Evolutionary conservation across 2,797 vertebrate genomes (phyloP), one percentile per base, ranked within the genome.

Genomic region (Danio kyathit): DNA sequence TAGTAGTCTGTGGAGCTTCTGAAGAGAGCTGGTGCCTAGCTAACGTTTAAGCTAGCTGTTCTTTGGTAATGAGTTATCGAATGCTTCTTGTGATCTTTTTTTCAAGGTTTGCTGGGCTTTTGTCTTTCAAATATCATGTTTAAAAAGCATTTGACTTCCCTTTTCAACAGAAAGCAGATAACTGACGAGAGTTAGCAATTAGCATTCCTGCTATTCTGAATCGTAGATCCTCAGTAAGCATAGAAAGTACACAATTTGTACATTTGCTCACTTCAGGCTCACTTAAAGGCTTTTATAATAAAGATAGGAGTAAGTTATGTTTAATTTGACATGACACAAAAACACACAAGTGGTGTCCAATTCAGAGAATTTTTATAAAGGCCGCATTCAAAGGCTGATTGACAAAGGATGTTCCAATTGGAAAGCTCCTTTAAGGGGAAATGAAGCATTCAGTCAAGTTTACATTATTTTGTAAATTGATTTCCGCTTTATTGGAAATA

Each of bases 61-160:
- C 11, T 52, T 41, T 0, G 6, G 16, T 41, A 61, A 17, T 13
- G 16, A 8, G 10, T 41, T 41, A 71, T 41, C 0, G 10, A 71
- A 54, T 54, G 67, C 38, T 54, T 11, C 49, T 70, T 70, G 13
- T 41, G 38, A 71, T 71, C n/a, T 17, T 71, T 16, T 41, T 41
- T 71, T 41, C 16, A 54, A 41, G 10, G 6, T 54, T 17, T 19
- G 6, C 41, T 54, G 17, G 41, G 38, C 38, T 71, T 41, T 43
- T 54, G 16, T 71, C n/a, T 71, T 71, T 63, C 19, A 60, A 60
- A 60, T 40, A 29, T 40, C 29, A 11, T 10, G 29, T 38, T 61
- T 40, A 7, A 40, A 69, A 69, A 69, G 16, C 21, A 13, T 38
- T 51, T 69, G 0, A 1, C 54, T 71, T 71, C 54, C 13, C 10